These are phyloP conservation scores for Cebus imitator DNA, from an alignment of 2,113 vertebrate genomes.

Conservation along the genomic window DNA sequence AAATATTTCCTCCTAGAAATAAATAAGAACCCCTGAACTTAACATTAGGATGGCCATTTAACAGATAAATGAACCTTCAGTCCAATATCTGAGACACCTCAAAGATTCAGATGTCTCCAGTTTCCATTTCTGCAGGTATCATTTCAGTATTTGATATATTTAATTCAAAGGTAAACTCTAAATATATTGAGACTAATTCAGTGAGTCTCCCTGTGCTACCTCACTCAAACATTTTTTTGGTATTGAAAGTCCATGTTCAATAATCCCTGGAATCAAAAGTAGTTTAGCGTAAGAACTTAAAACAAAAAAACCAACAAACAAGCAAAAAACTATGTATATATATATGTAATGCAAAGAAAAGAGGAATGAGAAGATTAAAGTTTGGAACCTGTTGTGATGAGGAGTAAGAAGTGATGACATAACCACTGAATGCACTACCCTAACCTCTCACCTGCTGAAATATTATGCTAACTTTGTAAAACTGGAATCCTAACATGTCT, in stretches of 20 bases:
- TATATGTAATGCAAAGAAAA: background rate
- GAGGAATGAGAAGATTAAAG: background rate
- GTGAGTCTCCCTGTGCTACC: background rate
- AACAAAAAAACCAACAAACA: too few species aligned
- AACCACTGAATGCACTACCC: background rate
- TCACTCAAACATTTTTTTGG: background rate
- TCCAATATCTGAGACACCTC: background rate
- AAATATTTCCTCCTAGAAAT: constrained; percentile 27
- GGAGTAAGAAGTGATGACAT: background rate
- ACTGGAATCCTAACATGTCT: background rate
- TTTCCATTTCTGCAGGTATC: background rate
- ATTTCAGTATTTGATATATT: background rate
- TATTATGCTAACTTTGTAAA: background rate
- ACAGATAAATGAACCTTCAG: background rate
- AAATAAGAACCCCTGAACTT: background rate
- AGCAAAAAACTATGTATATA: too few species aligned
- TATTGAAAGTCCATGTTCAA: background rate
- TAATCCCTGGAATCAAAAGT: background rate
- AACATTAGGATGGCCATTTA: background rate
- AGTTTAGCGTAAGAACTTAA: background rate
- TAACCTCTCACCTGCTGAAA: background rate
- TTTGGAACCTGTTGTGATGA: background rate
- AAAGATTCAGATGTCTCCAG: background rate
- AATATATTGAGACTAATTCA: background rate
- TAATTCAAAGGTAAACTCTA: constrained; percentile 21